Conservation (phyloP, 2,797 vertebrate genomes). For the Melopsittacus undulatus region DNA sequence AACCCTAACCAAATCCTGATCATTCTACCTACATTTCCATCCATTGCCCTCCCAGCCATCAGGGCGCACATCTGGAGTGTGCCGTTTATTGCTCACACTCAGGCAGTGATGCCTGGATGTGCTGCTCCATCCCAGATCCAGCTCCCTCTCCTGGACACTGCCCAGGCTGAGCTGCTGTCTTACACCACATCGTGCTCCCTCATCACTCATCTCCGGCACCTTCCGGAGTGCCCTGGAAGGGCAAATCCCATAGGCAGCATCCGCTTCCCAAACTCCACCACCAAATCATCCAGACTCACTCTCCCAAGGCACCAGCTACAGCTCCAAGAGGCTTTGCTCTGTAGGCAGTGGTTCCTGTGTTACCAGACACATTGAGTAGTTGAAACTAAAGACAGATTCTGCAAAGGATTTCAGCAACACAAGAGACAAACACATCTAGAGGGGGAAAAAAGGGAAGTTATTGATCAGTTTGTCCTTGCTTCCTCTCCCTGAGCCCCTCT, state of each 20-base stretch:
- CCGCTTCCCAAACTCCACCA: not conserved
- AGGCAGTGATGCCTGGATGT: not conserved
- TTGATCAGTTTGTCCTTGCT: not conserved
- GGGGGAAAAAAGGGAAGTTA: not conserved
- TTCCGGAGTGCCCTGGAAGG: not conserved
- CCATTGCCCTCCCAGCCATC: not conserved
- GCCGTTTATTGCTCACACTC: rapidly evolving
- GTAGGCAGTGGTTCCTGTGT: rapidly evolving
- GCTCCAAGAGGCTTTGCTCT: not conserved
- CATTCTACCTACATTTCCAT: rapidly evolving
- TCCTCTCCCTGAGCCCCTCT: not conserved
- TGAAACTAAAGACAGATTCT: not conserved
- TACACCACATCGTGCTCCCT: rapidly evolving
- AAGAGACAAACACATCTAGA: not conserved
- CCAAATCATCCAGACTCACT: not conserved
- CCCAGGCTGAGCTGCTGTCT: not conserved
- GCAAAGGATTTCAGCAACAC: not conserved
- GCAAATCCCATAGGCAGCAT: not conserved
- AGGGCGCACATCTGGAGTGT: rapidly evolving
- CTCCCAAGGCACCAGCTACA: not conserved
- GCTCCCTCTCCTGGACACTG: slow-evolving; percentile 60
- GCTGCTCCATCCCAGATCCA: not conserved
- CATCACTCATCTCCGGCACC: not conserved
- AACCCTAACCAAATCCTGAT: not conserved
- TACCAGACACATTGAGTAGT: rapidly evolving